These are phyloP conservation scores for Phenganax subtilis DNA, from an alignment of 92 coral and sea anemone species.

Conservation along the genomic window DNA sequence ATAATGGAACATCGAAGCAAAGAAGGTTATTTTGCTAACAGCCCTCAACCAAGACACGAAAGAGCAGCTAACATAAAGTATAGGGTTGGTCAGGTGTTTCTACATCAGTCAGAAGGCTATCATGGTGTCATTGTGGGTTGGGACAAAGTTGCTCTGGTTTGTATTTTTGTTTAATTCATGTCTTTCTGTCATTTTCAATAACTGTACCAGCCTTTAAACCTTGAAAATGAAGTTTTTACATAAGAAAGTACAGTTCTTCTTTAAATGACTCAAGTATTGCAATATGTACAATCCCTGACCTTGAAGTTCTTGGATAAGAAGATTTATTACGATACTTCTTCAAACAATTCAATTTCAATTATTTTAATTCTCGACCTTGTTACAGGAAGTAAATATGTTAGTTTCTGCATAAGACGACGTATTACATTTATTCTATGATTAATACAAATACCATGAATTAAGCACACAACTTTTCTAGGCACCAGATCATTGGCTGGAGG, in stretches of 20 bases:
- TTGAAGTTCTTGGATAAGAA: too few relatives aligned
- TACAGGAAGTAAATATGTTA: too few relatives aligned
- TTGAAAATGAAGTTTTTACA: too few relatives aligned
- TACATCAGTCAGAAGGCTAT: constrained; percentile 76
- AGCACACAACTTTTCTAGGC: not conserved
- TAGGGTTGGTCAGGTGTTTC: constrained; percentile 80
- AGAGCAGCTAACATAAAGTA: constrained; percentile 65
- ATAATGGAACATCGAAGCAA: constrained; percentile 65
- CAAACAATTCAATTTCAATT: too few relatives aligned
- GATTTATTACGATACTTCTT: too few relatives aligned
- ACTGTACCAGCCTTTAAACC: not conserved
- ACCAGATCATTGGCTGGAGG: constrained; percentile 14
- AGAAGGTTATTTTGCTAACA: constrained; percentile 69
- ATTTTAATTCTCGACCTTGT: too few relatives aligned
- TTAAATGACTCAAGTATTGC: too few relatives aligned
- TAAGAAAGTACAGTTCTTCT: too few relatives aligned
- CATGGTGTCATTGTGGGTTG: constrained; percentile 93
- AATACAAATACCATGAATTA: not conserved
- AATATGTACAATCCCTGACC: too few relatives aligned
- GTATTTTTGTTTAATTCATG: not conserved
- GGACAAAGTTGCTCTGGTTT: constrained; percentile 82
- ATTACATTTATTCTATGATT: not conserved
- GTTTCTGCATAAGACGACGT: too few relatives aligned
- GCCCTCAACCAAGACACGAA: constrained; percentile 65
- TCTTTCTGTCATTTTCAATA: not conserved